A percentile compares a stretch with the other conserved stretches of the same genome.
Conservation (phyloP, 2,797 vertebrate genomes). For the Podarcis lilfordi region DNA sequence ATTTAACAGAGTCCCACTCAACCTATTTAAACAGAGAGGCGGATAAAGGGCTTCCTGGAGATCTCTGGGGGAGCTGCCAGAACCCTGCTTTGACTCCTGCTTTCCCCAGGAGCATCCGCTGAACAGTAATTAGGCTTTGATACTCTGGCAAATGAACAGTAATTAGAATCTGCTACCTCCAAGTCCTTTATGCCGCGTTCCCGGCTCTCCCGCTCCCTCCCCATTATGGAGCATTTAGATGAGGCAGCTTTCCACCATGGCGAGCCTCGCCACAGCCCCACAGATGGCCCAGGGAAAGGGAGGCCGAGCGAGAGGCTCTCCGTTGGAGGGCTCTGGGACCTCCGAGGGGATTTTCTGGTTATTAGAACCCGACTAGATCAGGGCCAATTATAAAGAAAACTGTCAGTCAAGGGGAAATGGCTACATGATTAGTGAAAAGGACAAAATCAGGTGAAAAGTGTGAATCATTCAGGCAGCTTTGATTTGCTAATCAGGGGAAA, state of each 20-base stretch:
- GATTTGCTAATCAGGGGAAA: slow-evolving; percentile 99
- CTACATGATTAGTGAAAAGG: slow-evolving; percentile 99
- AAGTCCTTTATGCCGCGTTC: slow-evolving; percentile 84
- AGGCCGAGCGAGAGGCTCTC: slow-evolving; percentile 84
- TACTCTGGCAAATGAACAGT: slow-evolving; percentile 99
- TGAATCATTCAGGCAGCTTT: slow-evolving; percentile 99
- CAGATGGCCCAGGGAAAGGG: slow-evolving; percentile 85
- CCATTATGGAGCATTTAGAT: slow-evolving; percentile 99
- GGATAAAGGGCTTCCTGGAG: slow-evolving; percentile 90
- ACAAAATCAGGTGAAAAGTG: slow-evolving; percentile 99
- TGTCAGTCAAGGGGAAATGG: slow-evolving; percentile 99
- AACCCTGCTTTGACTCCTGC: slow-evolving; percentile 94
- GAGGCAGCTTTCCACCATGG: slow-evolving; percentile 88
- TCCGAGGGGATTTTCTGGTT: slow-evolving; percentile 99
- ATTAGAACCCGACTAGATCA: slow-evolving; percentile 99
- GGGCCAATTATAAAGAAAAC: slow-evolving; percentile 99
- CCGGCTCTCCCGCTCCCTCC: slow-evolving; percentile 75
- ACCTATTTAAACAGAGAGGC: slow-evolving; percentile 88
- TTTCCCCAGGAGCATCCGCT: slow-evolving; percentile 96
- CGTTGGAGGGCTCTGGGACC: slow-evolving; percentile 92
- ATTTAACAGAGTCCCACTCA: slow-evolving; percentile 89
- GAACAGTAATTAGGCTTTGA: slow-evolving; percentile 99
- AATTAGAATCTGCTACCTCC: slow-evolving; percentile 97
- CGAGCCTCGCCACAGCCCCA: slow-evolving; percentile 81
- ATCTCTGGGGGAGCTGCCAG: slow-evolving; percentile 94